A percentile compares a stretch with the other conserved stretches of the same genome.
Conservation (phyloP, 2,113 vertebrate species). For the Pimephales promelas region DNA sequence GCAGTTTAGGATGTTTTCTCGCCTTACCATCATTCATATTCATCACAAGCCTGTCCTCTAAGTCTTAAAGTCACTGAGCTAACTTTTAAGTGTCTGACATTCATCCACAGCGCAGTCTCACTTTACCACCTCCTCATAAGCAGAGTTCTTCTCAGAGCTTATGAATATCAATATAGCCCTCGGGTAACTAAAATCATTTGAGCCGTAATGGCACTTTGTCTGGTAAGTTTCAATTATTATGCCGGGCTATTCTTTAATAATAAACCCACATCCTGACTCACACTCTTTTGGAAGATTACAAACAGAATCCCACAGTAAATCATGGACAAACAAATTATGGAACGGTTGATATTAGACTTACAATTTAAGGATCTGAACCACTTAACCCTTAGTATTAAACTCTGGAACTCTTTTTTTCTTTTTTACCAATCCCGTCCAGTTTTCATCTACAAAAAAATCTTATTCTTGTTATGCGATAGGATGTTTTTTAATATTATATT, state of each 20-base stretch:
- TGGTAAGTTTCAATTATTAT: conserved; percentile 24
- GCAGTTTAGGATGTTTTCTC: not conserved
- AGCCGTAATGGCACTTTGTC: conserved; percentile 21
- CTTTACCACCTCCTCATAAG: not conserved
- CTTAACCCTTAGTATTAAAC: not conserved
- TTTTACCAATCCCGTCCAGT: not conserved
- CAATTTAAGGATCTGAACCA: not conserved
- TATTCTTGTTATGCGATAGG: not conserved
- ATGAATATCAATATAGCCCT: conserved; percentile 37
- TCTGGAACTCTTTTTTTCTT: not conserved
- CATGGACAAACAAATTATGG: not conserved
- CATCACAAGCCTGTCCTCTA: conserved; percentile 27
- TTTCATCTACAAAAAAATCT: not conserved
- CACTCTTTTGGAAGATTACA: not conserved
- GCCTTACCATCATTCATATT: conserved; percentile 21
- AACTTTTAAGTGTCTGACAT: conserved; percentile 16
- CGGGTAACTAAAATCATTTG: conserved; percentile 20
- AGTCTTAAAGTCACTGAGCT: conserved; percentile 28
- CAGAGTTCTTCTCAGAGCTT: conserved; percentile 18
- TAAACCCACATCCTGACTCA: conserved; percentile 10
- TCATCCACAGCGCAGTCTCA: conserved; percentile 23
- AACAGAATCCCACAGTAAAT: not conserved
- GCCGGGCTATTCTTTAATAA: conserved; percentile 4
- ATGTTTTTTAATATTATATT: not conserved
- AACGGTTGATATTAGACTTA: not conserved